phyloP scores from a whole-genome alignment of 1,140 invertebrate species.

The Dendroctonus ponderosae region DNA sequence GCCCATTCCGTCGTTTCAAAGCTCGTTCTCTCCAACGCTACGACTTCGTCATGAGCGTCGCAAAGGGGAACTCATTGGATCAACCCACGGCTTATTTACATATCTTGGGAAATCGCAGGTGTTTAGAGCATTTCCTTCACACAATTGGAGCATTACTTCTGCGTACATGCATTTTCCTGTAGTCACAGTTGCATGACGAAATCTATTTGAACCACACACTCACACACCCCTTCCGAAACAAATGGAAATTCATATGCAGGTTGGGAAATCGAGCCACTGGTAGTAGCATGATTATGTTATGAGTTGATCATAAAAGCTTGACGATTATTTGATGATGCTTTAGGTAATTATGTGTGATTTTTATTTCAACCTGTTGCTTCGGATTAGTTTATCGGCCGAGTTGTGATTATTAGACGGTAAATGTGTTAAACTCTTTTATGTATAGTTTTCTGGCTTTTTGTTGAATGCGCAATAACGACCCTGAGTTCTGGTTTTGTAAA shows the following conservation, averaged over 20 bases:
- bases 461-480: too few species aligned
- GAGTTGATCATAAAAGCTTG: constrained; percentile 45
- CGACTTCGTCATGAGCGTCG: constrained; percentile 36
- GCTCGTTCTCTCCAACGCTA: constrained; percentile 38
- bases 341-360: constrained; percentile 45
- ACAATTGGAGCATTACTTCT: constrained; percentile 31
- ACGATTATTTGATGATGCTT: constrained; percentile 44
- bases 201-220: too few species aligned
- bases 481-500: too few species aligned
- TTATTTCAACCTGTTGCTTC: constrained; percentile 29
- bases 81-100: constrained; percentile 40
- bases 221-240: too few species aligned
- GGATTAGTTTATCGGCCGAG: too few species aligned
- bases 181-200: neutral
- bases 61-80: constrained; percentile 11
- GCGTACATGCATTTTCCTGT: constrained; percentile 9
- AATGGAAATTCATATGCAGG: too few species aligned
- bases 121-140: constrained; percentile 15
- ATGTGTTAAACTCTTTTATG: too few species aligned
- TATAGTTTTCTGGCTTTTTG: too few species aligned
- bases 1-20: constrained; percentile 40
- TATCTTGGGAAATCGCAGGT: constrained; percentile 36
- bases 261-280: constrained; percentile 23
- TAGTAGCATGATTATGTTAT: constrained; percentile 45
- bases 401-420: too few species aligned